A percentile compares a stretch with the other conserved stretches of the same genome.
Conservation (phyloP, 2,113 vertebrate species). For the Myrmecobius fasciatus region DNA sequence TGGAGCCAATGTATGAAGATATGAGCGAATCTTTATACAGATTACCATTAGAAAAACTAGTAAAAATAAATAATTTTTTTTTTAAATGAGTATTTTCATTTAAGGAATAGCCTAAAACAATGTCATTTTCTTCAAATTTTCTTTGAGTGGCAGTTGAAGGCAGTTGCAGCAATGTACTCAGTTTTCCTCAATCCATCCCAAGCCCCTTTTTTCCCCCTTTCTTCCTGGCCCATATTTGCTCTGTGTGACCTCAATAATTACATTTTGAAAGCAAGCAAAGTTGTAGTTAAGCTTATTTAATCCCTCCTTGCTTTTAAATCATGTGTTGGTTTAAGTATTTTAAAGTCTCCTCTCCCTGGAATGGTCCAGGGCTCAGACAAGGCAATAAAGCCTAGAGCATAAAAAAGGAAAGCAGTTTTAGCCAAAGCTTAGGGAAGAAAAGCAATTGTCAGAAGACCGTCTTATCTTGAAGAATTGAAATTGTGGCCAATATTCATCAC, state of each 20-base stretch:
- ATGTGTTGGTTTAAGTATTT: slow-evolving; percentile 68
- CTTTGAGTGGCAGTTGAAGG: neutral
- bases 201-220: neutral
- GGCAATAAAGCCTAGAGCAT: slow-evolving; percentile 50
- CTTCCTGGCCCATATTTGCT: neutral
- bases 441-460: slow-evolving; percentile 43
- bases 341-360: slow-evolving; percentile 61
- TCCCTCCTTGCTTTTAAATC: slow-evolving; percentile 59
- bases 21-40: neutral
- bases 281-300: slow-evolving; percentile 63
- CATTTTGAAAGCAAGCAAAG: slow-evolving; percentile 46
- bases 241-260: neutral
- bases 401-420: slow-evolving; percentile 52
- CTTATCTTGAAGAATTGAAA: slow-evolving; percentile 35
- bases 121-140: neutral
- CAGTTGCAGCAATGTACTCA: neutral
- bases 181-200: neutral
- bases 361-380: slow-evolving; percentile 57
- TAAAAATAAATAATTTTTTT: neutral
- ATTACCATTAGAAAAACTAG: neutral
- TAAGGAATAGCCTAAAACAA: neutral
- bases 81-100: neutral
- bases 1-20: neutral
- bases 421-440: slow-evolving; percentile 53
- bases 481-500: slow-evolving; percentile 3